A percentile compares a stretch with the other conserved stretches of the same genome.
phyloP scores from a whole-genome alignment of 2,113 vertebrate species.

The Cyprinus carpio region DNA sequence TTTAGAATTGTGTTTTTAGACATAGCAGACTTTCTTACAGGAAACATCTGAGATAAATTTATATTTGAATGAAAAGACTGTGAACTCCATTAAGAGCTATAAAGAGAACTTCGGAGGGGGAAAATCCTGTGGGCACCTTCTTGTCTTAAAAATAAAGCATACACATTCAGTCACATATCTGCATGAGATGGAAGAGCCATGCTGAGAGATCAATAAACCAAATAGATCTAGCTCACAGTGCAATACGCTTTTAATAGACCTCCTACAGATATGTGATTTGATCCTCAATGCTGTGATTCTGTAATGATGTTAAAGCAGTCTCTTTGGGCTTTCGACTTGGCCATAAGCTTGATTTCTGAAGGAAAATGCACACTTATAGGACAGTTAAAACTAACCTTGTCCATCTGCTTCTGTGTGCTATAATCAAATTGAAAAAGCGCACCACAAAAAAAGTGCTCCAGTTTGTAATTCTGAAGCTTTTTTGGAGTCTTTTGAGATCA shows the following conservation, averaged over 20 bases:
- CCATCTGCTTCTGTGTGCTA: slow-evolving; percentile 9
- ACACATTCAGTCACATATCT: slow-evolving; percentile 41
- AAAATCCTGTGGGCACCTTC: neutral
- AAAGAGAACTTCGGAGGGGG: neutral
- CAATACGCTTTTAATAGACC: slow-evolving; percentile 42
- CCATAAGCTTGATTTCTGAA: slow-evolving; percentile 10
- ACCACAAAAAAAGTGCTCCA: neutral
- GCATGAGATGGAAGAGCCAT: slow-evolving; percentile 48
- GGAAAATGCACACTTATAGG: slow-evolving; percentile 34
- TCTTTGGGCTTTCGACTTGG: neutral
- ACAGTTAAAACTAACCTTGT: slow-evolving; percentile 41
- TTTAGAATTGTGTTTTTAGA: neutral
- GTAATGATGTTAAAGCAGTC: slow-evolving; percentile 34
- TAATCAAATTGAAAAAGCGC: slow-evolving; percentile 8
- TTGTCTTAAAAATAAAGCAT: slow-evolving; percentile 14
- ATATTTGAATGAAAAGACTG: neutral
- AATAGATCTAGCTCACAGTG: slow-evolving; percentile 52
- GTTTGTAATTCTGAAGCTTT: slow-evolving; percentile 56
- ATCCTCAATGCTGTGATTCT: neutral
- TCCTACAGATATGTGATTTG: slow-evolving; percentile 23
- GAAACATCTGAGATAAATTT: neutral
- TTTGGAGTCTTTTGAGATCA: slow-evolving; percentile 56
- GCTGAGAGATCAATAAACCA: slow-evolving; percentile 57
- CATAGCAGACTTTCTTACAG: neutral
- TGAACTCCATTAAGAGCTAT: neutral